Conservation (phyloP, 2,888 invertebrate genomes). For the Eumacrocentrus americanus region DNA sequence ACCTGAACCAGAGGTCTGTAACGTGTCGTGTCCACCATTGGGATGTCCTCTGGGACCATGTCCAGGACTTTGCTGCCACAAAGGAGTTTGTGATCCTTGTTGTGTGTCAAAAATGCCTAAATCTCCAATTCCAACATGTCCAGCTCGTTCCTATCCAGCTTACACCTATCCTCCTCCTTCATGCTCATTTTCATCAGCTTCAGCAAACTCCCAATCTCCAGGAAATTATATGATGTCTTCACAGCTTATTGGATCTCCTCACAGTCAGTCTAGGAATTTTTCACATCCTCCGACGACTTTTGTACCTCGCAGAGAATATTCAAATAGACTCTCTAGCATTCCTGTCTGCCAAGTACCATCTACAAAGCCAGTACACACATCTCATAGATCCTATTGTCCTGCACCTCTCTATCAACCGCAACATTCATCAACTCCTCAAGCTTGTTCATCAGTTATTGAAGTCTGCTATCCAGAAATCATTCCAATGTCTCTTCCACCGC, state of each 20-base stretch:
- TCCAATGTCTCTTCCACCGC: not conserved
- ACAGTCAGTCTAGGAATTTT: not conserved
- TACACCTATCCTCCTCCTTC: conserved; percentile 8
- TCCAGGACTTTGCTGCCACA: conserved; percentile 45
- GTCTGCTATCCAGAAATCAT: not conserved
- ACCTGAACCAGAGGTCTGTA: conserved; percentile 49
- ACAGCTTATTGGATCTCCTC: not conserved
- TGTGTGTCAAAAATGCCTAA: conserved; percentile 45
- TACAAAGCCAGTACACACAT: too few species aligned
- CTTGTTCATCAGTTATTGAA: not conserved
- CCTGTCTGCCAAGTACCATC: conserved; percentile 4
- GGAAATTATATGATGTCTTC: not conserved
- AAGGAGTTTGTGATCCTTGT: conserved; percentile 44
- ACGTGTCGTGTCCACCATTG: conserved; percentile 47
- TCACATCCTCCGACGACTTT: not conserved
- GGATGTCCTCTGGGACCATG: conserved; percentile 50
- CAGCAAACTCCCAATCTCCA: conserved; percentile 20
- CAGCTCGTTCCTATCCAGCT: conserved; percentile 35
- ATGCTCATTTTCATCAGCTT: not conserved
- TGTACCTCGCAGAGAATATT: not conserved
- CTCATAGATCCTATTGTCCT: too few species aligned
- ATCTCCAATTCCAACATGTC: conserved; percentile 35
- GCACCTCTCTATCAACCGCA: not conserved
- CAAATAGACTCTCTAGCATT: not conserved
- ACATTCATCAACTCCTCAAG: not conserved